Base-by-base conservation (phyloP, 2,797 vertebrate genomes). In the Sparidentex hasta region DNA sequence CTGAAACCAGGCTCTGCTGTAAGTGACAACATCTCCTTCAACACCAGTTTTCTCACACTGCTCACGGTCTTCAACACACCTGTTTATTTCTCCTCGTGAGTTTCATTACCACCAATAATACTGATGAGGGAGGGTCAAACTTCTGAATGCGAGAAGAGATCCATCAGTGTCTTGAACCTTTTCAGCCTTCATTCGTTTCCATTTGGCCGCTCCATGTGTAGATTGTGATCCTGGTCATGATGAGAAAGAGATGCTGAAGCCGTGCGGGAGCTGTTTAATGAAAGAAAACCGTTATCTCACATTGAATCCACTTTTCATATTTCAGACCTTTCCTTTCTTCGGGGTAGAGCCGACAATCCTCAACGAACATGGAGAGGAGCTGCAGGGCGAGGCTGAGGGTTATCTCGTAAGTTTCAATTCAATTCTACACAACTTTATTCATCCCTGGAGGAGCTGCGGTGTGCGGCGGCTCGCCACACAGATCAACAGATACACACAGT, bases 1-100 rank as follows among this genome's bases (percentile, higher is more conserved):
- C 88, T 97, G 74, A 96, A 96, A 85, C 96, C 96, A 11, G 96
- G 96, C 77, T 96, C 96, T 11, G 95, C 96, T 51, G 96, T 96
- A 83, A 95, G 96, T 91, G 14, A 64, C 52, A 25, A 66, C 67
- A 16, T 1, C 41, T 33, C 8, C 38, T 43, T 50, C 20, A 50
- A 27, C 57, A n/a, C n/a, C 6, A 2, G 2, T 52, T 38, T 16
- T 5, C 5, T 48, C 17, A 71, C 4, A 46, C 1, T 0, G 7
- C 1, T 17, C 6, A 66, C 4, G 14, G 66, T 44, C 21, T 61
- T 8, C 43, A 81, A 71, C 65, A 72, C 20, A 17, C 11, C 29
- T 6, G 0, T 6, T 21, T 18, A 48, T 63, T 33, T 52, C 7
- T 56, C 18, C 9, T 1, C 1, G 6, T 52, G 9, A 65, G 27